phyloP scores from a whole-genome alignment of 2,888 invertebrate genomes.

The Clitarchus hookeri region DNA sequence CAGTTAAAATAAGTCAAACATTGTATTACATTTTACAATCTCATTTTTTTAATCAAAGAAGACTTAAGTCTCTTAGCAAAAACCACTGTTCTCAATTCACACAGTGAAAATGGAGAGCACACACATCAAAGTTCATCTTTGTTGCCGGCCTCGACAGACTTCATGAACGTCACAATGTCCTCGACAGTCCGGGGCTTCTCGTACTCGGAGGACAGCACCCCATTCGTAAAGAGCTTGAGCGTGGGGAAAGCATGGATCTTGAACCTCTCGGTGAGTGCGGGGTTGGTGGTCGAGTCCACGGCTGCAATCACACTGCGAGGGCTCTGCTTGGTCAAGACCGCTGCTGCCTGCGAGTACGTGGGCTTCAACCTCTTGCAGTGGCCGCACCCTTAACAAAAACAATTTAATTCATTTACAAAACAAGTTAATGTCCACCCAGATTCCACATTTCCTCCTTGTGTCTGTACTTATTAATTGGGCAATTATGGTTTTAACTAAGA shows the following conservation, averaged over 20 bases:
- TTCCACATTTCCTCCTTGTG: not conserved
- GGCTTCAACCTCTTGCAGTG: constrained; percentile 73
- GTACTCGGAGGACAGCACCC: constrained; percentile 61
- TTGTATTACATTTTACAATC: too few species aligned
- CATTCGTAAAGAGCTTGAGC: constrained; percentile 64
- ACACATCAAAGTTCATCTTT: constrained; percentile 39
- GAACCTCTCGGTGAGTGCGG: constrained; percentile 62
- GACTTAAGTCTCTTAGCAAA: not conserved
- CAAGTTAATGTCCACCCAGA: not conserved
- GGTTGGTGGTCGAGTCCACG: constrained; percentile 69
- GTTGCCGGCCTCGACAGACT: constrained; percentile 40
- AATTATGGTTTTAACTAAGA: too few species aligned
- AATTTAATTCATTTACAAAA: not conserved
- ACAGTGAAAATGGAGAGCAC: constrained; percentile 7
- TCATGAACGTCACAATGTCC: constrained; percentile 62
- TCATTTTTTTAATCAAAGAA: not conserved
- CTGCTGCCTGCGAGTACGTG: constrained; percentile 64
- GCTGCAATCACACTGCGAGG: constrained; percentile 59
- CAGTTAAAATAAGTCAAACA: too few species aligned
- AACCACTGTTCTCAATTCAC: not conserved
- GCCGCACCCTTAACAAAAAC: constrained; percentile 66
- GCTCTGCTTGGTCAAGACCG: constrained; percentile 55
- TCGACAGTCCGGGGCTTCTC: constrained; percentile 60
- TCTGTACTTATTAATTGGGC: too few species aligned
- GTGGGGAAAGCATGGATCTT: constrained; percentile 70